These are phyloP conservation scores for Halisarca cf. caerulea DNA, from an alignment of 37 sponge, comb jelly and placozoan species.

Conservation along the genomic window DNA sequence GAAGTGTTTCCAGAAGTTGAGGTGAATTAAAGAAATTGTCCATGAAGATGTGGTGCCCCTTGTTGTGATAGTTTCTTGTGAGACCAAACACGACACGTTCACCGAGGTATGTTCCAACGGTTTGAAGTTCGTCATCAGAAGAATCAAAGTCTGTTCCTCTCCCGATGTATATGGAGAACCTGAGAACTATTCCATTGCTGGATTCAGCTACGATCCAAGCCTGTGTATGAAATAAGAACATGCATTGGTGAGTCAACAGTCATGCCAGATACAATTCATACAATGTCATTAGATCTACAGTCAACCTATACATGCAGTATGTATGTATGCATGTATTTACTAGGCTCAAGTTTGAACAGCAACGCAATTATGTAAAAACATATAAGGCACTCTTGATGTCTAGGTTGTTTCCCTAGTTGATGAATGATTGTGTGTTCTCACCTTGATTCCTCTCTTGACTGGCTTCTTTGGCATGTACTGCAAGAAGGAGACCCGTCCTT, in stretches of 20 bases:
- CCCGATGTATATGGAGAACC: not conserved
- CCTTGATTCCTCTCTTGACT: constrained; percentile 6
- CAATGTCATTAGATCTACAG: too few relatives aligned
- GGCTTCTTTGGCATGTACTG: constrained; percentile 16
- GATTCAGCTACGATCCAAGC: not conserved
- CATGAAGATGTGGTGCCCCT: not conserved
- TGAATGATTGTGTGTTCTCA: not conserved
- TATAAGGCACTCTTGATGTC: too few relatives aligned
- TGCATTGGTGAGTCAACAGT: too few relatives aligned
- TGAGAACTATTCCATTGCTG: not conserved
- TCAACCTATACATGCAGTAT: too few relatives aligned
- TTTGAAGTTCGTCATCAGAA: too few relatives aligned
- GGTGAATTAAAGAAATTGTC: not conserved
- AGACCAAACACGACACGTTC: not conserved
- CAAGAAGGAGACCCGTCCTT: not conserved
- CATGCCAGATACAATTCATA: too few relatives aligned
- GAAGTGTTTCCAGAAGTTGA: not conserved
- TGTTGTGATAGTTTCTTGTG: not conserved
- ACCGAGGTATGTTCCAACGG: too few relatives aligned
- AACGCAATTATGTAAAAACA: too few relatives aligned
- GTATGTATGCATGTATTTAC: too few relatives aligned
- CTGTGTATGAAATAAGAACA: too few relatives aligned
- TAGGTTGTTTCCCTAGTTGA: too few relatives aligned
- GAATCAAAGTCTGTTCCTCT: not conserved
- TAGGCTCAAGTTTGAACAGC: too few relatives aligned